phyloP scores from a whole-genome alignment of 2,888 invertebrate genomes.

The Cetonia aurata region DNA sequence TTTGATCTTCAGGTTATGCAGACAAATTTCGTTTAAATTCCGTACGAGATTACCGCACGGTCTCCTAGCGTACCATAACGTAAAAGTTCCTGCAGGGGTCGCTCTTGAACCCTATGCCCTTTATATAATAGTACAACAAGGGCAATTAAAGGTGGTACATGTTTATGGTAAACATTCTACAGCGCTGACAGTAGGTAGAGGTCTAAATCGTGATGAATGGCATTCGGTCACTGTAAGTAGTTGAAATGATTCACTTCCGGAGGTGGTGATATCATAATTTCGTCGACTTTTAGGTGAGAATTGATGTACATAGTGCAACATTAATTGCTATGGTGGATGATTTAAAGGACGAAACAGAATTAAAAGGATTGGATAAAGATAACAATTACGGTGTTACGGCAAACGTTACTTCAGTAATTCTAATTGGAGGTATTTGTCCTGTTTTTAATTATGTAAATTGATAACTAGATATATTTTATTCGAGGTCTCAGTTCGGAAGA shows the following conservation, averaged over 20 bases:
- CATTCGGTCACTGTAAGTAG: conserved; percentile 82
- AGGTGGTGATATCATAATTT: conserved; percentile 10
- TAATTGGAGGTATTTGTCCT: conserved; percentile 80
- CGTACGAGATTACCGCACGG: conserved; percentile 90
- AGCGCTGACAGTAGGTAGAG: conserved; percentile 87
- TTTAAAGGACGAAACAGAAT: conserved; percentile 82
- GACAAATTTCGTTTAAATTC: conserved; percentile 91
- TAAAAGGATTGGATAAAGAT: conserved; percentile 86
- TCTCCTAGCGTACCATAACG: conserved; percentile 89
- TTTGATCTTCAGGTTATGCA: conserved; percentile 75
- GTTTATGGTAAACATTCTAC: conserved; percentile 91
- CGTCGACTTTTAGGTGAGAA: conserved; percentile 71
- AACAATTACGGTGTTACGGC: conserved; percentile 89
- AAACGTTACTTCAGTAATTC: conserved; percentile 87
- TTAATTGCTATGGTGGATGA: conserved; percentile 90
- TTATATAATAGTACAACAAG: conserved; percentile 92
- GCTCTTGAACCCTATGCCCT: conserved; percentile 89
- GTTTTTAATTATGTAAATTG: too few species aligned
- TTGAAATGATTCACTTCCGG: conserved; percentile 47
- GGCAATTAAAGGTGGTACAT: conserved; percentile 91
- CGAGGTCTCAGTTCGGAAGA: conserved; percentile 90
- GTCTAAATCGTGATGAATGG: conserved; percentile 90
- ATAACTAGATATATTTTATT: conserved; percentile 43
- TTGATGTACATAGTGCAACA: conserved; percentile 88
- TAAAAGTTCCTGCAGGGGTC: conserved; percentile 84